Evolutionary conservation across 2,797 vertebrate genomes (phyloP).

Genomic region (Fistularia commersonii): DNA sequence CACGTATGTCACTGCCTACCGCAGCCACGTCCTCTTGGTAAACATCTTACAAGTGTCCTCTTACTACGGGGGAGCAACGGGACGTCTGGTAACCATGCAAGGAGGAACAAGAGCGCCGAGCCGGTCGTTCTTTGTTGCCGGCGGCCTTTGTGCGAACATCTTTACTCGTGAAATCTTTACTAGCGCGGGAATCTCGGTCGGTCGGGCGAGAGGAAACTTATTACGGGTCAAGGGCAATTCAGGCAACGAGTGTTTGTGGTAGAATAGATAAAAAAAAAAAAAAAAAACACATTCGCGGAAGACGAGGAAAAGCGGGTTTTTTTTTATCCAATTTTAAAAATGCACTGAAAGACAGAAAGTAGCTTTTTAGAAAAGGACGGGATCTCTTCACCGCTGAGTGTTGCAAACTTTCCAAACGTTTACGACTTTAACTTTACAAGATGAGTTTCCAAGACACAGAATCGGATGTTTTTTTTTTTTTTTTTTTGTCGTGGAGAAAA

Average conservation of each 20-base stretch:
- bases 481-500: constrained; percentile 31
- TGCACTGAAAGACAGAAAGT: not conserved
- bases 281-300: constrained; percentile 2
- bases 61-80: constrained; percentile 50
- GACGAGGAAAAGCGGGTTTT: not conserved
- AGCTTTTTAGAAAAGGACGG: not conserved
- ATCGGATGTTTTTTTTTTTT: constrained; percentile 61
- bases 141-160: constrained; percentile 64
- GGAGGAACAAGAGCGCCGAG: constrained; percentile 46
- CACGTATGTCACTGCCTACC: constrained; percentile 57
- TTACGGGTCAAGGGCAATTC: constrained; percentile 68
- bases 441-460: constrained; percentile 45
- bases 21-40: constrained; percentile 55
- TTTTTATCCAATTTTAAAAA: not conserved
- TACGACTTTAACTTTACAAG: constrained; percentile 54
- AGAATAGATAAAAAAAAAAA: constrained; percentile 21
- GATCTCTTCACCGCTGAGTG: too few relatives aligned
- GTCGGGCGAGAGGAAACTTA: constrained; percentile 52
- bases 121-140: constrained; percentile 56
- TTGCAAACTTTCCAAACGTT: constrained; percentile 10
- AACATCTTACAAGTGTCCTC: constrained; percentile 63
- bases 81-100: constrained; percentile 64
- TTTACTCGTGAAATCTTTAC: constrained; percentile 67
- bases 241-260: constrained; percentile 45
- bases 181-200: constrained; percentile 71